These are phyloP conservation scores for Conchocele bisecta DNA, from an alignment of 2,888 invertebrate genomes.

Conservation along the genomic window DNA sequence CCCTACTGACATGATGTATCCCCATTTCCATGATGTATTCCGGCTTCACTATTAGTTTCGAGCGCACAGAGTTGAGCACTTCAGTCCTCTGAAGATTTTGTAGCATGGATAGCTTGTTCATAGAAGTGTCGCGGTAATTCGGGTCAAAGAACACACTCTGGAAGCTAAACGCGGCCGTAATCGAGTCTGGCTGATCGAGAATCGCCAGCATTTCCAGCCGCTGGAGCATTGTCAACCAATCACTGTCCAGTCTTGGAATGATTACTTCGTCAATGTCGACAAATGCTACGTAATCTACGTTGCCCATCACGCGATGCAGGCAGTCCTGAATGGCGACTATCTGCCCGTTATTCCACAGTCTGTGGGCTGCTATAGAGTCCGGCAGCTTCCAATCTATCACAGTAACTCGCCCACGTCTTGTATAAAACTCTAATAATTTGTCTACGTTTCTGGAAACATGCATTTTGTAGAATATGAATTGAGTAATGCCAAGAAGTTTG, in stretches of 20 bases:
- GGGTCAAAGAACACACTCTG: constrained; percentile 75
- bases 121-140: constrained; percentile 52
- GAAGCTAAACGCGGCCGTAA: constrained; percentile 68
- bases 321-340: constrained; percentile 81
- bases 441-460: constrained; percentile 63
- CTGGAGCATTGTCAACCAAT: constrained; percentile 63
- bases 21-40: constrained; percentile 71
- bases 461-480: constrained; percentile 75
- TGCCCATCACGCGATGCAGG: constrained; percentile 77
- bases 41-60: constrained; percentile 72
- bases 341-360: constrained; percentile 81
- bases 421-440: constrained; percentile 70
- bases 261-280: constrained; percentile 81
- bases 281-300: constrained; percentile 74
- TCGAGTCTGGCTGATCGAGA: background rate
- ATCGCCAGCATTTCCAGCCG: constrained; percentile 30
- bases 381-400: constrained; percentile 76
- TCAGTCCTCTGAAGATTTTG: constrained; percentile 66
- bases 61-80: constrained; percentile 58
- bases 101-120: constrained; percentile 64
- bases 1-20: constrained; percentile 74
- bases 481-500: constrained; percentile 73
- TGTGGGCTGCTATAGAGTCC: constrained; percentile 38
- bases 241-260: constrained; percentile 67
- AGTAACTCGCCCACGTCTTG: constrained; percentile 62